Percentiles rank a stretch among this genome's conserved stretches.
Conservation (phyloP, 1,140 invertebrate genomes). For the Ooceraea biroi region DNA sequence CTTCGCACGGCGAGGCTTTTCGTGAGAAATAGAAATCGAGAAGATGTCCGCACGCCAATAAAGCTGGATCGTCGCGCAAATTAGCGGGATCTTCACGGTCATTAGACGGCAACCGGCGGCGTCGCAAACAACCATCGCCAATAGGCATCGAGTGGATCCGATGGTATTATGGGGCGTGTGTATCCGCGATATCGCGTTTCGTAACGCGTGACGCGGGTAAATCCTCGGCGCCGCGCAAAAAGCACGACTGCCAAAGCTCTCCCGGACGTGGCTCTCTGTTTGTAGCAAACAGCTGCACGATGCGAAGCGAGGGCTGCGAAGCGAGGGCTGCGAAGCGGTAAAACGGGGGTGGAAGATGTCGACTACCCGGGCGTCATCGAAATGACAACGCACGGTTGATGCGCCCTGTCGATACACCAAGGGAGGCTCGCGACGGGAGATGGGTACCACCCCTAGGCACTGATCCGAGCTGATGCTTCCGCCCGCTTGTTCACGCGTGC, state of each 20-base stretch:
- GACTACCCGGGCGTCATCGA: constrained; percentile 22
- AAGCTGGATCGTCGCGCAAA: background rate
- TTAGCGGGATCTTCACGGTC: background rate
- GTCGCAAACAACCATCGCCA: constrained; percentile 49
- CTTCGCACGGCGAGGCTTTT: no score
- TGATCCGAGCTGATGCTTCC: constrained; percentile 9
- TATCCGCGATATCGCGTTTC: constrained; percentile 75
- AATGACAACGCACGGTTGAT: background rate
- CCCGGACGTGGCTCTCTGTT: constrained; percentile 75
- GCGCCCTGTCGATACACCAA: background rate
- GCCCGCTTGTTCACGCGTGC: background rate
- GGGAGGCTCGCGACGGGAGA: background rate
- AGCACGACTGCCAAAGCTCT: constrained; percentile 83
- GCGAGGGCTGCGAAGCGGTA: constrained; percentile 7
- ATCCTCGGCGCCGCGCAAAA: constrained; percentile 83
- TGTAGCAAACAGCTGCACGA: constrained; percentile 77
- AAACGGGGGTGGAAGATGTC: constrained; percentile 47
- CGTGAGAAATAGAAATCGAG: no score
- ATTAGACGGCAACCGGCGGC: constrained; percentile 25
- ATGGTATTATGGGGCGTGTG: constrained; percentile 65
- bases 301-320: constrained; percentile 27
- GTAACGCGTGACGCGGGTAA: constrained; percentile 78
- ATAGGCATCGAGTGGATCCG: constrained; percentile 66
- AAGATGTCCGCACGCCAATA: no score
- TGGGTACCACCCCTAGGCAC: background rate